Conservation (phyloP, 1,140 invertebrate genomes). For the Acromyrmex echinatior region DNA sequence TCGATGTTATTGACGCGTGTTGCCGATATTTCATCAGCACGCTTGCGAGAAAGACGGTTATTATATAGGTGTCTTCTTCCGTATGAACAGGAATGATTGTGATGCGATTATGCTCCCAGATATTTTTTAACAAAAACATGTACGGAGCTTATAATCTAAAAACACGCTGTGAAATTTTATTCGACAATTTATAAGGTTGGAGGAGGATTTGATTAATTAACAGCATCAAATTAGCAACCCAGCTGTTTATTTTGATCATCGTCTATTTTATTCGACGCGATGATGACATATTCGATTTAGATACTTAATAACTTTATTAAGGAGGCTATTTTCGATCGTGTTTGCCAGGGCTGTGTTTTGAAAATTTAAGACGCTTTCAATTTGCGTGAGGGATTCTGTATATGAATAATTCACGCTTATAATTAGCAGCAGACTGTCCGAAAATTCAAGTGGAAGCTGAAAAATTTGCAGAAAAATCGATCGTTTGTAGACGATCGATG, state of each 20-base stretch:
- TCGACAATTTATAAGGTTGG: not conserved
- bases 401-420: conserved; percentile 16
- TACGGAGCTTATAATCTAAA: not conserved
- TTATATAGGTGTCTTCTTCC: not conserved
- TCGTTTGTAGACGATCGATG: not conserved
- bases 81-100: not conserved
- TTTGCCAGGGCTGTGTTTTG: not conserved
- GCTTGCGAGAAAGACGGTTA: not conserved
- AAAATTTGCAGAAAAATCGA: conserved; percentile 29
- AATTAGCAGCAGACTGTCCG: not conserved
- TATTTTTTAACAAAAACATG: conserved; percentile 3
- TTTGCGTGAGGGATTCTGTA: not conserved
- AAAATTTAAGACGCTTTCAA: conserved; percentile 20
- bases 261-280: not conserved
- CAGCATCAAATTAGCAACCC: not conserved
- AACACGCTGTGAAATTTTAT: not conserved
- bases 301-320: conserved; percentile 24
- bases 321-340: not conserved
- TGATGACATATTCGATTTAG: not conserved
- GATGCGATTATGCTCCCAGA: conserved; percentile 15
- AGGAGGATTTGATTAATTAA: not conserved
- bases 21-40: conserved; percentile 23
- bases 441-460: not conserved
- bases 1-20: conserved; percentile 31
- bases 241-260: not conserved